Percentiles rank a stretch among this genome's conserved stretches.
These are phyloP conservation scores for Heliocidaris tuberculata DNA, from an alignment of 35 echinoderm and acorn worm genomes.

Conservation along the genomic window DNA sequence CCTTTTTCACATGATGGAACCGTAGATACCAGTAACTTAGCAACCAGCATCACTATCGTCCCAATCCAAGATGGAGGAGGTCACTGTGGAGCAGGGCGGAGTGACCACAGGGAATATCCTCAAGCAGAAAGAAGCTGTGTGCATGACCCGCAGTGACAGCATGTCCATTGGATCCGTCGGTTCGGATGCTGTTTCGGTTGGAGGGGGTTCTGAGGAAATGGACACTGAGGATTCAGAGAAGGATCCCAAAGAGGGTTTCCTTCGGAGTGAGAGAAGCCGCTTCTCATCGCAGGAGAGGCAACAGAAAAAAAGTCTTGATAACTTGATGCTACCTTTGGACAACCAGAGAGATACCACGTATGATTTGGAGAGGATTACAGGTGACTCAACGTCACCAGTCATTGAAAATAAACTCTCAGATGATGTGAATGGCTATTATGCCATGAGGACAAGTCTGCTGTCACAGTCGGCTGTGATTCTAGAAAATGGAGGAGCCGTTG, in stretches of 20 bases:
- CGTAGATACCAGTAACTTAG: not conserved
- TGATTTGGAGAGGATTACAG: slow-evolving; percentile 11
- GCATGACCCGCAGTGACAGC: slow-evolving; percentile 43
- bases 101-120: not conserved
- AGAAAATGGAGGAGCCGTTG: slow-evolving; percentile 31
- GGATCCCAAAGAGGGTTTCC: slow-evolving; percentile 12
- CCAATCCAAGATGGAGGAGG: slow-evolving; percentile 23
- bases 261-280: not conserved
- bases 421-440: slow-evolving; percentile 20
- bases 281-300: not conserved
- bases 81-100: not conserved
- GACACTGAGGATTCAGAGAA: slow-evolving; percentile 47
- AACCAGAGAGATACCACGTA: not conserved
- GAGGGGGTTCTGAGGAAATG: slow-evolving; percentile 23
- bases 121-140: not conserved
- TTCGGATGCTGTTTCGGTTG: not conserved
- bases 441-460: slow-evolving; percentile 37
- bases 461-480: slow-evolving; percentile 38
- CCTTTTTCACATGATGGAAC: not conserved
- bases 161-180: slow-evolving; percentile 34
- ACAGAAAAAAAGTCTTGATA: not conserved
- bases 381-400: slow-evolving; percentile 4
- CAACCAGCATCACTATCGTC: not conserved
- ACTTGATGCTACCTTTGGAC: not conserved
- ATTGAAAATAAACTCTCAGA: slow-evolving; percentile 44